phyloP scores from a whole-genome alignment of 2,797 vertebrate species.

The Limnodromus scolopaceus region DNA sequence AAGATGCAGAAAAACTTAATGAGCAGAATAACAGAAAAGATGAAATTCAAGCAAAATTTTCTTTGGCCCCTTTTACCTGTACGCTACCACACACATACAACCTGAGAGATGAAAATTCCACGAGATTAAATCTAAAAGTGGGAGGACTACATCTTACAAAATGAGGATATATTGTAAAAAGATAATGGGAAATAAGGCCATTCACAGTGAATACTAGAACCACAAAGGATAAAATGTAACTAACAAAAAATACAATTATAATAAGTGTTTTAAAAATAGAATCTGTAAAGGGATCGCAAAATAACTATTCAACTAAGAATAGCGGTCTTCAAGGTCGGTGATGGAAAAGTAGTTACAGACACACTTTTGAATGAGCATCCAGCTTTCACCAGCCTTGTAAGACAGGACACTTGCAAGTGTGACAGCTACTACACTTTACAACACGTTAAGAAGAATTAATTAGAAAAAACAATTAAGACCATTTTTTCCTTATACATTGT shows the following conservation, averaged over 20 bases:
- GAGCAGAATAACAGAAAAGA: background rate
- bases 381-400: slow-evolving; percentile 18
- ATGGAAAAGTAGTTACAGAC: slow-evolving; percentile 13
- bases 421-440: slow-evolving; percentile 9
- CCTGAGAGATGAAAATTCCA: background rate
- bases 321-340: slow-evolving; percentile 7
- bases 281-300: slow-evolving; percentile 10
- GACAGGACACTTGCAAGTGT: background rate
- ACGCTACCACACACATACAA: background rate
- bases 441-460: background rate
- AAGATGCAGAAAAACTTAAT: background rate
- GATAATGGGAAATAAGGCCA: background rate
- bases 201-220: background rate
- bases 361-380: slow-evolving; percentile 19
- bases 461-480: background rate
- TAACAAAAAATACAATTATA: background rate
- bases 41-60: background rate
- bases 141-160: background rate
- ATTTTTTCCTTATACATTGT: background rate
- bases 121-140: background rate
- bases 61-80: background rate
- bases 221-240: background rate
- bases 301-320: slow-evolving; percentile 8
- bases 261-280: slow-evolving; percentile 10
- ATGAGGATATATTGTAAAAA: background rate